phyloP scores from a whole-genome alignment of 2,888 invertebrate genomes.

The Acronicta aceris region DNA sequence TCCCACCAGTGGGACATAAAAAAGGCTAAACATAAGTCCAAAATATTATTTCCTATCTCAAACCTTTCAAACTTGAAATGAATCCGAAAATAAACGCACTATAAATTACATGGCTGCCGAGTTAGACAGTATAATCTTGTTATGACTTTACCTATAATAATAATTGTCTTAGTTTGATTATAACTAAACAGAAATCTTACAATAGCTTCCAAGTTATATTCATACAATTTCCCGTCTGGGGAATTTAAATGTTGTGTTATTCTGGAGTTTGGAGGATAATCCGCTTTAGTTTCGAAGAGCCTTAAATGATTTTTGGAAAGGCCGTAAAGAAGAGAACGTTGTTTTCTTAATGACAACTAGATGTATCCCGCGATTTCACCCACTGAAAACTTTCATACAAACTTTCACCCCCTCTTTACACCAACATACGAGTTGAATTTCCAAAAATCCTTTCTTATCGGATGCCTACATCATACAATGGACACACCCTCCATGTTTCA shows the following conservation, averaged over 20 bases:
- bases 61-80: conserved; percentile 15
- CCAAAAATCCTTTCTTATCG: no score
- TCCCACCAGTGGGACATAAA: no score
- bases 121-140: conserved; percentile 21
- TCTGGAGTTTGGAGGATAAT: conserved; percentile 6
- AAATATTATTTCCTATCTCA: conserved; percentile 5
- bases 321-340: no score
- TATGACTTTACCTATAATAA: conserved; percentile 44
- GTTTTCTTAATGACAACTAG: no score
- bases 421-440: no score
- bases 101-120: conserved; percentile 16
- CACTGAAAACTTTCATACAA: no score
- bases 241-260: conserved; percentile 21
- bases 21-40: conserved; percentile 1
- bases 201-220: conserved; percentile 24
- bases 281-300: conserved; percentile 1
- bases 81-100: conserved; percentile 8
- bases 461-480: no score
- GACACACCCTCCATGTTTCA: no score
- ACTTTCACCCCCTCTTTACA: no score
- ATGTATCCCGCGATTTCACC: no score
- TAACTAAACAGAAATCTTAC: conserved; percentile 40
- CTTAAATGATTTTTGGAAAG: not conserved
- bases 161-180: conserved; percentile 53
- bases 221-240: conserved; percentile 13